Conservation (phyloP, 2,113 vertebrate species). For the Colius striatus region DNA sequence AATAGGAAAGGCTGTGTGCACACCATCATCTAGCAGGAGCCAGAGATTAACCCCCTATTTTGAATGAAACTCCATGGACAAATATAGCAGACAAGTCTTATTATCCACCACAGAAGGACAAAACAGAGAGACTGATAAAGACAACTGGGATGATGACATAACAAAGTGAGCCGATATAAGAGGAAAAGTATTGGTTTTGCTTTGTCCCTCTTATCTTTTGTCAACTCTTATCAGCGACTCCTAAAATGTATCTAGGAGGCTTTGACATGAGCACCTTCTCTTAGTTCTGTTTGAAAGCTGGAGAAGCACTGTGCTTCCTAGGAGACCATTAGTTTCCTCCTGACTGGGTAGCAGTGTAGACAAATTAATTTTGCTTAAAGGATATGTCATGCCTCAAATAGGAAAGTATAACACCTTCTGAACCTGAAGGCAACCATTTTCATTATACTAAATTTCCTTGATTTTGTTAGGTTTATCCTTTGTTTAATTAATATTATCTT, state of each 20-base stretch:
- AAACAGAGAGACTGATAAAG: background rate
- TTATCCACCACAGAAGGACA: background rate
- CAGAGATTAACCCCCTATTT: background rate
- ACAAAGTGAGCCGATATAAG: background rate
- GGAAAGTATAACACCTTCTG: background rate
- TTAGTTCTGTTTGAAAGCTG: background rate
- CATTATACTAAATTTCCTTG: background rate
- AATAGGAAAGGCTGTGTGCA: background rate
- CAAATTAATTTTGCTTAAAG: background rate
- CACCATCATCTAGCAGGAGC: background rate
- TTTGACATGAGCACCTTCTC: accelerated
- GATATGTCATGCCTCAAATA: background rate
- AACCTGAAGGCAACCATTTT: background rate
- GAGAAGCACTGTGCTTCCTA: background rate
- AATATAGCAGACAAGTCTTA: background rate
- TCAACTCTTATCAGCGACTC: background rate
- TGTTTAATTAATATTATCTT: background rate
- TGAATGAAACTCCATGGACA: background rate
- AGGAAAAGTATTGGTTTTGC: background rate
- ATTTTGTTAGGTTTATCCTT: background rate
- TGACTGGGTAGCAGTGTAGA: background rate
- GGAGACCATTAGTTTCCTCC: background rate
- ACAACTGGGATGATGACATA: background rate
- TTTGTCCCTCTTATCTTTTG: background rate
- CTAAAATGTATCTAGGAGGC: too few species aligned